Evolutionary conservation across 2,888 invertebrate genomes (phyloP), one percentile per base, ranked within the genome.

Genomic region (Rosalia funebris): DNA sequence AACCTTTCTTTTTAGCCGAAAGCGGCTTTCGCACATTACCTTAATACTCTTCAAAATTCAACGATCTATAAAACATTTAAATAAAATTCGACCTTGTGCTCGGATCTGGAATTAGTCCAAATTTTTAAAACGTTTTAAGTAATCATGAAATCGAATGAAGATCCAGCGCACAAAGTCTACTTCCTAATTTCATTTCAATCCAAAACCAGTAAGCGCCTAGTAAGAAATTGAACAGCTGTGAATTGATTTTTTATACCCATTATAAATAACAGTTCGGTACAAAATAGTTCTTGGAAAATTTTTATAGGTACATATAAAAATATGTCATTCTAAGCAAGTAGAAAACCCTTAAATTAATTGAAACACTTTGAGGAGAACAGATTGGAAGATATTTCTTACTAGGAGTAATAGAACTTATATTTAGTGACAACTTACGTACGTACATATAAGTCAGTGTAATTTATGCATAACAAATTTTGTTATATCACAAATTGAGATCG

Each of bases 1-100:
- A 46, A 57, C 50, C 44, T 47, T 61, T n/a, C n/a, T 55, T 16
- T 15, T 31, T 47, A 39, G 48, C 57, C 48, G n/a, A 31, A 12
- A 4, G 10, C 41, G 41, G 41, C n/a, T 9, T 15, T 19, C 9
- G 34, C 17, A 11, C 12, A 20, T 19, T 41, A 4, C 1, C 39
- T 39, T 31, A 39, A 14, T 15, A 15, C 10, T 2, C 50, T 15
- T 25, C 25, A n/a, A 39, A 37, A 20, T 25, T 39, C 39, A 50
- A 48, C 48, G 20, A 53, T 31, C 53, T 41, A 14, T 32, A 16
- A 15, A n/a, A n/a, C n/a, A n/a, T n/a, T n/a, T 25, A 25, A 25
- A 25, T 25, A 25, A 25, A 25, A 25, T 5, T 7, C 25, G 7
- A 25, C 34, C 10, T 34, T 34, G 34, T 34, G 34, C 7, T 11